Percentiles rank a stretch among this genome's conserved stretches.
phyloP scores from a whole-genome alignment of 1,140 invertebrate genomes.

The Marisa cornuarietis region DNA sequence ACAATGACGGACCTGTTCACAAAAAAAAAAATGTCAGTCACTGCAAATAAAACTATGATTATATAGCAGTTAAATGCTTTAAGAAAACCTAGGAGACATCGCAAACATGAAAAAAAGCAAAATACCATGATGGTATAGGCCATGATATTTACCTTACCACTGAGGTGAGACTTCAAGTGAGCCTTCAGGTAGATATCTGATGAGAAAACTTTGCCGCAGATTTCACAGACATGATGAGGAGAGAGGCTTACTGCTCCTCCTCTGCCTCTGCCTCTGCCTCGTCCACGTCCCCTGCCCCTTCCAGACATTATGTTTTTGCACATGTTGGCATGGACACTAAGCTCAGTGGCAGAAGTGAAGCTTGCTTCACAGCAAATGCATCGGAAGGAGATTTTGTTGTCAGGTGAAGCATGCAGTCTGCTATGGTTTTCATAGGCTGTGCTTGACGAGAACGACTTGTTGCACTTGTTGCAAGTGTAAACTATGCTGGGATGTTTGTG shows the following conservation, averaged over 20 bases:
- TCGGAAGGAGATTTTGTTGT: constrained; percentile 6
- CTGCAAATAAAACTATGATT: too few species aligned
- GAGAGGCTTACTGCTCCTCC: neutral
- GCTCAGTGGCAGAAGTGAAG: neutral
- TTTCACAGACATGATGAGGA: neutral
- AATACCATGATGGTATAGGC: too few species aligned
- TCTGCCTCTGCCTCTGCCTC: neutral
- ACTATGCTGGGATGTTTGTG: neutral
- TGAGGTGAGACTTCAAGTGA: constrained; percentile 4
- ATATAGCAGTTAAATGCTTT: too few species aligned
- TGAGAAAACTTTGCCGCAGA: constrained; percentile 12
- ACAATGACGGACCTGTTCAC: too few species aligned
- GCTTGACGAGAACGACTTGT: constrained; percentile 2
- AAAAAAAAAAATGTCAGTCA: too few species aligned
- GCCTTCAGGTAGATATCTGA: constrained; percentile 18
- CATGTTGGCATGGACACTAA: constrained; percentile 11
- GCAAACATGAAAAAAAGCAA: too few species aligned
- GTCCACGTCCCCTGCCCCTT: neutral
- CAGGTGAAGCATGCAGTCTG: constrained; percentile 3
- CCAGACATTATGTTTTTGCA: neutral
- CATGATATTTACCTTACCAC: neutral
- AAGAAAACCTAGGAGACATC: too few species aligned
- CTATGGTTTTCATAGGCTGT: constrained; percentile 13
- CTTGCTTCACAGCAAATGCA: constrained; percentile 8
- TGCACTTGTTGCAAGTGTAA: constrained; percentile 1